These are phyloP conservation scores for Gymnodraco acuticeps DNA, from an alignment of 2,797 vertebrate species.

Conservation along the genomic window DNA sequence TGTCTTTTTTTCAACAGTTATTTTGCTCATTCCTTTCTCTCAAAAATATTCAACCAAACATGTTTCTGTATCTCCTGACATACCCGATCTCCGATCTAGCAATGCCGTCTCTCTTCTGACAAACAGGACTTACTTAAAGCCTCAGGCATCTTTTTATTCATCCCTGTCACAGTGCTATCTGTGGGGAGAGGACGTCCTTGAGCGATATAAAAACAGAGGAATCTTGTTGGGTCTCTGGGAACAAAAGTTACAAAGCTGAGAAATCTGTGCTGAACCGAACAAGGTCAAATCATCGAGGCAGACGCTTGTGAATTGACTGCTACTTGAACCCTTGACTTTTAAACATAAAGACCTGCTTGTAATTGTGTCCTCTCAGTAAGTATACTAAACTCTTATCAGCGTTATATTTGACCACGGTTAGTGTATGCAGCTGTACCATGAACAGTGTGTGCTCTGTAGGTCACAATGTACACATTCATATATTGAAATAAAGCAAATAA, in stretches of 20 bases:
- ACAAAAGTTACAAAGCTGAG: slow-evolving; percentile 20
- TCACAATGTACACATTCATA: slow-evolving; percentile 54
- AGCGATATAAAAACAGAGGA: slow-evolving; percentile 42
- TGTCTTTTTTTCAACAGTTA: too few species aligned
- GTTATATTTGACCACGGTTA: neutral
- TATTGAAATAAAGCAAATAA: slow-evolving; percentile 45
- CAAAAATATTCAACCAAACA: neutral
- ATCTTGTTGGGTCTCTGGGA: slow-evolving; percentile 64
- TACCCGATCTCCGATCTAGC: neutral
- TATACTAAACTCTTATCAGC: neutral
- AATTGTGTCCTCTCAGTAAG: neutral
- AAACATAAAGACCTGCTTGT: neutral
- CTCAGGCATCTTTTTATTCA: slow-evolving; percentile 13
- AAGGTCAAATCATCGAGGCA: slow-evolving; percentile 32
- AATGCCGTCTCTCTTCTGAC: neutral
- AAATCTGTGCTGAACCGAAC: slow-evolving; percentile 24
- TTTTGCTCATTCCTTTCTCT: neutral
- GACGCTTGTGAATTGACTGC: neutral
- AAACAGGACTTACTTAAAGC: slow-evolving; percentile 19
- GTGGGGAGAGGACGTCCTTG: slow-evolving; percentile 52
- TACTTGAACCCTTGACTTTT: neutral
- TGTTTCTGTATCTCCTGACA: neutral
- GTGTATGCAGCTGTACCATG: neutral
- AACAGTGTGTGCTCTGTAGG: slow-evolving; percentile 21
- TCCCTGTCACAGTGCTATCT: slow-evolving; percentile 29